A percentile compares a stretch with the other conserved stretches of the same genome.
phyloP scores from a whole-genome alignment of 2,888 invertebrate genomes.

The Noctua janthina region DNA sequence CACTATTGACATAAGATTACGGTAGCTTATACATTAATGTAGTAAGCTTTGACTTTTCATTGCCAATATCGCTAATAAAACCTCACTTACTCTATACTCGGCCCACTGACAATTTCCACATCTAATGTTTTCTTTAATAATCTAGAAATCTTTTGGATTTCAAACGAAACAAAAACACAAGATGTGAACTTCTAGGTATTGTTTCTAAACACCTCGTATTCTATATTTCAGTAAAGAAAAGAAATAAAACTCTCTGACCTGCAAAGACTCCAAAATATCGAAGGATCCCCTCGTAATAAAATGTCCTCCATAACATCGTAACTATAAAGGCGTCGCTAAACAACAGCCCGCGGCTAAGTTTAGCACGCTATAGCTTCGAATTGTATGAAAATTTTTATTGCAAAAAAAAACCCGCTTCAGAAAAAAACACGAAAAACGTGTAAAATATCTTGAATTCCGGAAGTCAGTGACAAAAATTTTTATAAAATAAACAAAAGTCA shows the following conservation, averaged over 20 bases:
- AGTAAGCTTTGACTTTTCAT: neutral
- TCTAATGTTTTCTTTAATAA: neutral
- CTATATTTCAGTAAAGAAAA: constrained; percentile 17
- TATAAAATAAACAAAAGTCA: too few relatives aligned
- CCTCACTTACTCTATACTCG: neutral
- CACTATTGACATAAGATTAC: neutral
- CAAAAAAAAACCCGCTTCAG: too few relatives aligned
- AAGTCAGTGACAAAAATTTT: too few relatives aligned
- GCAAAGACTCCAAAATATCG: constrained; percentile 23
- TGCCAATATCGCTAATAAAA: neutral
- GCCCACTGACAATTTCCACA: neutral
- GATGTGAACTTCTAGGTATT: neutral
- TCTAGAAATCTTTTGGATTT: neutral
- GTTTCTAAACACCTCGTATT: neutral
- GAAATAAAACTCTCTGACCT: constrained; percentile 30
- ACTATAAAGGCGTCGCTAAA: constrained; percentile 20
- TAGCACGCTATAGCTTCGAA: neutral
- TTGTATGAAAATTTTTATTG: neutral
- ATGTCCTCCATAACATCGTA: constrained; percentile 43
- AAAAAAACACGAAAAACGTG: too few relatives aligned
- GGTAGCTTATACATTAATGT: neutral
- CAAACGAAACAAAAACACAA: neutral
- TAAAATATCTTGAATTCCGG: too few relatives aligned
- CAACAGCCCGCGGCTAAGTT: neutral
- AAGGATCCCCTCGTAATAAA: constrained; percentile 46